Base-by-base conservation (phyloP, 1,140 invertebrate genomes). In the Chironomus striatipennis region DNA sequence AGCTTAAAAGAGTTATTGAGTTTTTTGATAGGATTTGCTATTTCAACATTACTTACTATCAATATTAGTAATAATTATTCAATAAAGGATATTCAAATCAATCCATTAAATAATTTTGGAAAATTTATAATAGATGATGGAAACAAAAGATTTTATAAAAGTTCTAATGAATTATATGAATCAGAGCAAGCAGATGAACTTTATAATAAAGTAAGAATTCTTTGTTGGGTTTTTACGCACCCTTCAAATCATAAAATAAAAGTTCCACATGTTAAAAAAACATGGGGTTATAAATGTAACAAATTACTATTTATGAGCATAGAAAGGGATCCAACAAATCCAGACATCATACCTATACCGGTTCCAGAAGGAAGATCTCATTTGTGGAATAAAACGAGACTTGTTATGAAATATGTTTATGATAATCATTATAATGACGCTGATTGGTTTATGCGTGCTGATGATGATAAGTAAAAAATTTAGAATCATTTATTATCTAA, bases 171-270 rank as follows among this genome's bases (percentile, higher is more conserved):
- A 15, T 3, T 4, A 57, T 57, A 12, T 15, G 47, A 57, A 15
- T n/a, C 47, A 15, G n/a, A 0, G 6, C 7, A 20, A 20, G 65
- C 65, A 18, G 18, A 70, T 70, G 1, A 20, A 20, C 72, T 81
- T 42, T 67, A 76, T 15, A 70, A 91, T 86, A 43, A 90, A 79
- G 87, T 94, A 43, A 86, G 93, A 73, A 89, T 99, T 0, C 84
- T 98, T 0, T 98, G 97, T 81, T 98, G 96, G 95, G 86, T 99
- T 6, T 93, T 98, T 90, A 98, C 97, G 0, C 89, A 89, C 65
- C 96, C 96, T 2, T 87, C 87, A 70, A 96, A 96, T 80, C 93
- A 98, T 80, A 86, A 93, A 77, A 90, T 87, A 67, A 94, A 95
- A 81, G 96, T 96, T 0, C 86, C 86, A 70, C 94, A 97, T 78